Base-by-base conservation (phyloP, 2,797 vertebrate species). In the Malurus leucopterus region DNA sequence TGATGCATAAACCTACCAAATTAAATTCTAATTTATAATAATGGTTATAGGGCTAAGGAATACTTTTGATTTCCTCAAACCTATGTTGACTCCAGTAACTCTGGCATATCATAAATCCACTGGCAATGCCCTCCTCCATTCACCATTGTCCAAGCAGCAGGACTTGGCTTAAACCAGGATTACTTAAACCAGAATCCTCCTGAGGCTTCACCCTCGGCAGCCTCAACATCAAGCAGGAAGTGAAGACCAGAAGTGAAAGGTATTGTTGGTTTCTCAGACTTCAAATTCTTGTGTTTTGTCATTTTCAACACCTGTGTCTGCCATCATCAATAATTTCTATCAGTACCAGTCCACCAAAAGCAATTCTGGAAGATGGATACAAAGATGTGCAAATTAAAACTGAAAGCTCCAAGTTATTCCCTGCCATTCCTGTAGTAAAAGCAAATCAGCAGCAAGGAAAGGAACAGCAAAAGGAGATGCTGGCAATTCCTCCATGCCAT, bases 401-500 rank as follows among this genome's bases (percentile, higher is more conserved):
- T 20, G 53, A 83, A 78, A 30, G 29, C 46, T 46, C 1, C 32
- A 32, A 65, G 44, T 38, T 23, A n/a, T 71, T 74, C 27, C 47
- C 22, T 16, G 21, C 43, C 41, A 32, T 57, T 78, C 47, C 20
- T 70, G 24, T 15, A 32, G 58, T 19, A n/a, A 63, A 73, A 47
- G 20, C 8, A 81, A 84, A 50, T n/a, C 38, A 40, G 2, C 14
- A 46, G 54, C 26, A 79, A 82, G 58, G 59, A 63, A 64, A 79
- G 32, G 64, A 91, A 34, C 36, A 86, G 55, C 23, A 13, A 68
- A 73, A 71, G 46, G 54, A 79, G 58, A 40, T 50, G 64, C 49
- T 77, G 49, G 44, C 43, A 90, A 84, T 90, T 95, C 92, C 92
- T 89, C 8, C 11, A 2, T 61, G 75, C 49, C 93, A 67, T 63